Percentiles rank a stretch among this genome's conserved stretches.
phyloP scores from a whole-genome alignment of 1,140 invertebrate genomes.

The Drosophila burlai region DNA sequence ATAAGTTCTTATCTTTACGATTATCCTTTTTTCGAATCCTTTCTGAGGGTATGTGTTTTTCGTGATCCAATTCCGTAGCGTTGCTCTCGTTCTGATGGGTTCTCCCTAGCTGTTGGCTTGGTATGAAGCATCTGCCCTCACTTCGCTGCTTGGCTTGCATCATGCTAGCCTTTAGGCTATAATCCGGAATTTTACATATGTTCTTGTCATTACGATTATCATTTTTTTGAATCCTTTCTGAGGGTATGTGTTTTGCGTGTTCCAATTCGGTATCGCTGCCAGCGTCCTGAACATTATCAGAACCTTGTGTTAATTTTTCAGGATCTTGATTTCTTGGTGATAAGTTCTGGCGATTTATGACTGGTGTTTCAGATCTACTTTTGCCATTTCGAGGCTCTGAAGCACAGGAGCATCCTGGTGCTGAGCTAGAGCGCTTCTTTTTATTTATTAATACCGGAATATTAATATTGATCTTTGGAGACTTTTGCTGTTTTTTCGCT shows the following conservation, averaged over 20 bases:
- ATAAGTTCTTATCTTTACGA: not conserved
- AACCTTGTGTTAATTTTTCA: not conserved
- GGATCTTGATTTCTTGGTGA: not conserved
- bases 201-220: not conserved
- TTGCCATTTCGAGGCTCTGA: not conserved
- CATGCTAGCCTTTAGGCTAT: not conserved
- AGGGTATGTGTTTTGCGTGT: not conserved
- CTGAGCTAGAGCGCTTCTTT: not conserved
- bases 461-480: no score
- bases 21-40: not conserved
- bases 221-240: not conserved
- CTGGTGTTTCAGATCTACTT: not conserved
- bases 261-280: constrained; percentile 4
- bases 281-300: constrained; percentile 4
- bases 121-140: no score
- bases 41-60: not conserved
- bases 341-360: not conserved
- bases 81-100: not conserved
- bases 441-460: not conserved
- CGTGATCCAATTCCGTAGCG: not conserved
- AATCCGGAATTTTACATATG: not conserved
- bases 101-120: no score
- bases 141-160: not conserved
- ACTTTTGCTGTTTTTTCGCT: not conserved
- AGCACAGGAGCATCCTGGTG: not conserved